Evolutionary conservation across 2,797 vertebrate species (phyloP).

Genomic region (Myotis pilosus): DNA sequence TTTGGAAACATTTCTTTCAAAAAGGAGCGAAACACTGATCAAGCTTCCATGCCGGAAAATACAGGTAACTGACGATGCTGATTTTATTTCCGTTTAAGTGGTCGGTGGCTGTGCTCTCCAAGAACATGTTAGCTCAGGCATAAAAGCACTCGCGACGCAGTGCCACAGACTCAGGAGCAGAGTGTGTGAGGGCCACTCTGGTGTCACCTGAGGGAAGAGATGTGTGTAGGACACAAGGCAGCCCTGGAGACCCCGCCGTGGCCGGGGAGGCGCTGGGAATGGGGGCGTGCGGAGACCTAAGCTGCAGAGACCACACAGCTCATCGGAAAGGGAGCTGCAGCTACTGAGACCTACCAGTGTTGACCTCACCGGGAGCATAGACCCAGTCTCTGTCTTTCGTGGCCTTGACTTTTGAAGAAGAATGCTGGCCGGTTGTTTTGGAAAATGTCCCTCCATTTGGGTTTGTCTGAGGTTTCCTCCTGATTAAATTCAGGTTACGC

Average conservation of each 20-base stretch:
- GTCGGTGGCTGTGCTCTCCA: neutral
- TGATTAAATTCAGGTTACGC: neutral
- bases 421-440: neutral
- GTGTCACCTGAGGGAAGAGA: neutral
- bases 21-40: slow-evolving; percentile 98
- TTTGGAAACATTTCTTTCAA: slow-evolving; percentile 99
- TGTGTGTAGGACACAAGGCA: rapidly evolving
- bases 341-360: neutral
- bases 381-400: neutral
- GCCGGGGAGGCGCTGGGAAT: rapidly evolving
- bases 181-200: rapidly evolving
- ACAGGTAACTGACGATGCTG: slow-evolving; percentile 85
- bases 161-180: neutral
- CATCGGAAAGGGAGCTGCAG: neutral
- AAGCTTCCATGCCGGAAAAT: slow-evolving; percentile 99
- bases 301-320: neutral
- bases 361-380: neutral
- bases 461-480: neutral
- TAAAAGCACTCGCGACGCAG: no score
- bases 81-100: neutral
- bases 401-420: neutral
- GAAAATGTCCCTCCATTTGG: neutral
- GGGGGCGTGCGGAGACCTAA: neutral
- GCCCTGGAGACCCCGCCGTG: rapidly evolving
- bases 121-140: rapidly evolving